Evolutionary conservation across 2,888 invertebrate genomes (phyloP), one percentile per base, ranked within the genome.

Genomic region (Aelia acuminata): DNA sequence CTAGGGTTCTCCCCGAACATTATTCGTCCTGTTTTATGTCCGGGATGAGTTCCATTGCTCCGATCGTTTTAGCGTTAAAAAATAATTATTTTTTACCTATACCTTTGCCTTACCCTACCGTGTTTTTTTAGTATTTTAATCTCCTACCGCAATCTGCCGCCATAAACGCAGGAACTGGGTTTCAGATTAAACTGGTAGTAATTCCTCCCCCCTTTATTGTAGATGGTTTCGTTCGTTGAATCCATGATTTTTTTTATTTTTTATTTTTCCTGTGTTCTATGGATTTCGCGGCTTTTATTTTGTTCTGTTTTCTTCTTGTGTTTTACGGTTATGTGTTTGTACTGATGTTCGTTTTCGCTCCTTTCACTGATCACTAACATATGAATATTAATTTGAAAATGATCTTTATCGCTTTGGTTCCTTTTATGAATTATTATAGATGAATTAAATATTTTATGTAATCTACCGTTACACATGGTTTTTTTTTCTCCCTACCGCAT

Each of bases 181-280:
- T 43, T 80, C 80, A 80, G 80, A 80, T 80, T 80, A 80, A 80
- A 80, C 43, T 80, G 80, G 39, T n/a, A 80, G 43, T 80, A 80
- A 43, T 80, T 57, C 39, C n/a, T n/a, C 8, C n/a, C 15, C 11
- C 2, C n/a, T n/a, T 47, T 43, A n/a, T 80, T 70, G 18, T 35
- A 26, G 31, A 1, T 15, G 26, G 63, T 63, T 31, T 63, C 70
- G 39, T 75, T n/a, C 80, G 22, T 80, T n/a, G 75, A 39, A 75
- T 75, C 22, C 11, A 75, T 2, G 22, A 53, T 53, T 26, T n/a
- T n/a, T 53, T n/a, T n/a, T 57, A 26, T 18, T 35, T 70, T 22
- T n/a, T 43, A 39, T 80, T 80, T 80, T 18, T 18, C 3, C 22
- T 8, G 22, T 80, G 8, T 43, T 8, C 43, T 22, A 75, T 39